Evolutionary conservation across 2,113 vertebrate species (phyloP), one percentile per base, ranked within the genome.

Genomic region (Lepus americanus): DNA sequence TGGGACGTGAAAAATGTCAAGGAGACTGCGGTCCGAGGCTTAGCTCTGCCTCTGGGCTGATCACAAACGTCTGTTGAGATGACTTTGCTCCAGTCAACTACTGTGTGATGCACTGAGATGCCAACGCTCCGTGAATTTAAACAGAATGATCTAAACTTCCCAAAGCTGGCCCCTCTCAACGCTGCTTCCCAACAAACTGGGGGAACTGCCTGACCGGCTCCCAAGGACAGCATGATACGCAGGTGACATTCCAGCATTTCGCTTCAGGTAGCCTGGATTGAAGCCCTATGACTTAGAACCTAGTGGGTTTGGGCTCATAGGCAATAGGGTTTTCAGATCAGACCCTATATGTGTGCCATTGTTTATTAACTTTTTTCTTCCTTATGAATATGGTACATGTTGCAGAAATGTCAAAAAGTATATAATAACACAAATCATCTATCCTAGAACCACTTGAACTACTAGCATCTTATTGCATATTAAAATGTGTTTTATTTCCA

Each of bases 401-500:
- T 53, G 74, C 59, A 94, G 16, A 25, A 61, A 89, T 53, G 22
- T 27, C 64, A 11, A 20, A 78, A 89, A 85, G 20, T 80, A 0
- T 49, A 63, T 6, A 31, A 88, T 61, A 74, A 76, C 16, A 59
- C 25, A 83, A 90, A 79, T 84, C 20, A 61, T 19, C 19, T 16
- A 61, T 67, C 79, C 61, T 64, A 53, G 14, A 79, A 74, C 11
- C 11, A 72, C 36, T 3, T 55, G 53, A 55, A 63, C 39, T 77
- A 44, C 69, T 69, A 67, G 29, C n/a, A 92, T 67, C 59, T 90
- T 66, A 61, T n/a, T 84, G 10, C 8, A 66, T 93, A 89, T 72
- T 95, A 12, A n/a, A 86, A 61, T 74, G n/a, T 77, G 82, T 63
- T 87, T 81, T 83, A 95, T 49, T 94, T 91, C 9, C 19, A 95